These are phyloP conservation scores for Trematomus loennbergii DNA, from an alignment of 2,113 vertebrate species.

Conservation along the genomic window DNA sequence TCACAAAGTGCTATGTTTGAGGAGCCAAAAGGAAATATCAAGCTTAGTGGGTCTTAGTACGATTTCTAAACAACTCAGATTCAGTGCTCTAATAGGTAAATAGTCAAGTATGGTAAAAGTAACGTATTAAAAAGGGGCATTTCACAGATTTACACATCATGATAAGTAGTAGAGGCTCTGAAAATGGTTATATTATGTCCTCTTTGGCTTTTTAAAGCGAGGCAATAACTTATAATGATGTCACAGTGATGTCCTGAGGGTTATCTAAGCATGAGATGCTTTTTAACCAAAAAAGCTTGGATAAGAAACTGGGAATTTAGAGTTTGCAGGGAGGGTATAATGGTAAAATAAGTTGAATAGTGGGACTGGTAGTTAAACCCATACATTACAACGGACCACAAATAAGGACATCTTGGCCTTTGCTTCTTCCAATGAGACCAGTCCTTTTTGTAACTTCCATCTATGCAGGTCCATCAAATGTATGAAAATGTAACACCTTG, in stretches of 20 bases:
- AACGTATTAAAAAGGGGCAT: background rate
- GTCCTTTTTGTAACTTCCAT: background rate
- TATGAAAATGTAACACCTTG: background rate
- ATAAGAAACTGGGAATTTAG: background rate
- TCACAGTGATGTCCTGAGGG: slow-evolving; percentile 25
- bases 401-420: background rate
- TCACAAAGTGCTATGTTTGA: slow-evolving; percentile 52
- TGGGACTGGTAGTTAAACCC: slow-evolving; percentile 11
- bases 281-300: slow-evolving; percentile 4
- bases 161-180: background rate
- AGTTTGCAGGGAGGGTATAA: background rate
- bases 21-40: slow-evolving; percentile 30
- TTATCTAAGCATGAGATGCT: slow-evolving; percentile 2
- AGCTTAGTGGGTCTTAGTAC: background rate
- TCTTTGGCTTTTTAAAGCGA: background rate
- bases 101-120: too few species aligned
- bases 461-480: background rate
- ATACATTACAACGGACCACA: background rate
- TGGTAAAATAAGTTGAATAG: background rate
- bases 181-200: background rate
- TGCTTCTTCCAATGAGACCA: background rate
- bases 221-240: slow-evolving; percentile 13
- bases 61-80: background rate
- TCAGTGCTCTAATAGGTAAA: background rate
- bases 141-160: background rate